Conservation (phyloP, 2,797 vertebrate genomes). For the Muscicapa comitata region DNA sequence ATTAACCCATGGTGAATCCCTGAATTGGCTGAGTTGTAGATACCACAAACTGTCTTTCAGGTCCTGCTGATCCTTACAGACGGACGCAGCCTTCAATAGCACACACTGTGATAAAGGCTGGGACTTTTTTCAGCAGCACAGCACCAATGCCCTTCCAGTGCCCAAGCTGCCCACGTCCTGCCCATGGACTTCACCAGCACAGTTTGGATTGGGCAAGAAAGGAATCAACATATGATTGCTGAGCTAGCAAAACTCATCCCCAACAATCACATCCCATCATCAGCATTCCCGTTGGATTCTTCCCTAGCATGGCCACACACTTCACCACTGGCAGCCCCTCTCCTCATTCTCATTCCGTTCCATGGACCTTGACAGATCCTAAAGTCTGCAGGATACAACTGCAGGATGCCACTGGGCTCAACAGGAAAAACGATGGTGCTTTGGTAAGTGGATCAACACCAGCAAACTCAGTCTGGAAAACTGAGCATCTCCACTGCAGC, state of each 20-base stretch:
- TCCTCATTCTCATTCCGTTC: background rate
- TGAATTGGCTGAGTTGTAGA: background rate
- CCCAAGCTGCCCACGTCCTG: background rate
- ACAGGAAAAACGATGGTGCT: accelerated
- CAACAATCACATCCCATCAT: background rate
- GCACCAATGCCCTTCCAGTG: accelerated
- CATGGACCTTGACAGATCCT: background rate
- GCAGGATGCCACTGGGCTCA: background rate
- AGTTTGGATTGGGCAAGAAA: background rate
- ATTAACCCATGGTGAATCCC: background rate
- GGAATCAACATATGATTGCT: background rate
- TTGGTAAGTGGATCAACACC: background rate
- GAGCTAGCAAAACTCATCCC: background rate
- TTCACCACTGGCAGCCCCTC: accelerated
- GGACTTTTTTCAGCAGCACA: background rate
- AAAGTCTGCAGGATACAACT: background rate
- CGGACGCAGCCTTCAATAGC: background rate
- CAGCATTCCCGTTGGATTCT: accelerated
- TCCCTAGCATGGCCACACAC: background rate
- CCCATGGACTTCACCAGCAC: background rate
- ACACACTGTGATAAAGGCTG: background rate
- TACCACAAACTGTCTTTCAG: background rate
- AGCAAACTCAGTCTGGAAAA: background rate
- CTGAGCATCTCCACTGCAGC: background rate
- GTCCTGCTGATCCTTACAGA: background rate